Conservation (phyloP, 2,888 invertebrate genomes). For the Rhyacophila evoluta region DNA sequence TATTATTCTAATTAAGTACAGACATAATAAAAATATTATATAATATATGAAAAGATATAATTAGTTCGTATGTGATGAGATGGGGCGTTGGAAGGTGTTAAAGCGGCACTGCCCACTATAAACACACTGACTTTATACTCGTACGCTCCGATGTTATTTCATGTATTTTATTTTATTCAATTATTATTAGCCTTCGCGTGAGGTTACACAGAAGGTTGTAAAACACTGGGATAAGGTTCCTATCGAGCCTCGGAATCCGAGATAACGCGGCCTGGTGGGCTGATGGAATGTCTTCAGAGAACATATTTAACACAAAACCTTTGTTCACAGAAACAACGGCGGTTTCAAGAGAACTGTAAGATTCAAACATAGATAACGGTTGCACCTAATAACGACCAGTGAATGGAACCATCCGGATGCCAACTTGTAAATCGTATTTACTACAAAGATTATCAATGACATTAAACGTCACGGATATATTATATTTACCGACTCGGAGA, state of each 20-base stretch:
- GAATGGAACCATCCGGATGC: conserved; percentile 34
- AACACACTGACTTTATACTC: too few species aligned
- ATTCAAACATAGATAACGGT: conserved; percentile 35
- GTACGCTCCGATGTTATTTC: too few species aligned
- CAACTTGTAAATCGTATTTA: conserved; percentile 30
- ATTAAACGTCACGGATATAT: conserved; percentile 35
- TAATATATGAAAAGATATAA: too few species aligned
- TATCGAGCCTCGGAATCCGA: conserved; percentile 37
- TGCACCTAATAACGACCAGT: conserved; percentile 41
- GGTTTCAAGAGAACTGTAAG: conserved; percentile 16
- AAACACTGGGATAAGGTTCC: conserved; percentile 4
- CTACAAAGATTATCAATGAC: conserved; percentile 47
- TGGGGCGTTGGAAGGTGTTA: too few species aligned
- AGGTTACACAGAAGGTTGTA: background rate
- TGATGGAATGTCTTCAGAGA: conserved; percentile 40
- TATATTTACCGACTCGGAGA: conserved; percentile 34
- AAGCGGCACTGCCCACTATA: too few species aligned
- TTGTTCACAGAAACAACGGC: conserved; percentile 41
- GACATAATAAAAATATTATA: too few species aligned
- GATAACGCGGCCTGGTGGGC: conserved; percentile 30
- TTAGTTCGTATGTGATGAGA: too few species aligned
- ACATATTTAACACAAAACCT: conserved; percentile 38
- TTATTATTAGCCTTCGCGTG: background rate
- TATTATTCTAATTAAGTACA: too few species aligned
- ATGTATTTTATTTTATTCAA: too few species aligned